phyloP scores from a whole-genome alignment of 2,797 vertebrate species.

The Phalloptychus januarius region DNA sequence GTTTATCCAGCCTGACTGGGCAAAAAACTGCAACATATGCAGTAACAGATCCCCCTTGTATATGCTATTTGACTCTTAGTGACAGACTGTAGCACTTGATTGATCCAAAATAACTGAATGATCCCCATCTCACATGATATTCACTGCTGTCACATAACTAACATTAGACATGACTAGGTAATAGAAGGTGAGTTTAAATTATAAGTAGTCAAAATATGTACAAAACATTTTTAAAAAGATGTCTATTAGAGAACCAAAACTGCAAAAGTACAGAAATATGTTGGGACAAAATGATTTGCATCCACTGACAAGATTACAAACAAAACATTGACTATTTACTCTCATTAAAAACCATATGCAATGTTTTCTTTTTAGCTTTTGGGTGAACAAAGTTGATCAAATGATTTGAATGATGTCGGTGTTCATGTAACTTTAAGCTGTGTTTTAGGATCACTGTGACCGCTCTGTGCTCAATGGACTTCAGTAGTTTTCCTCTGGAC shows the following conservation, averaged over 20 bases:
- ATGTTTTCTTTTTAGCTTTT: neutral
- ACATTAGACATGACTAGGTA: neutral
- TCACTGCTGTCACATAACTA: neutral
- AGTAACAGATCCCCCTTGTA: neutral
- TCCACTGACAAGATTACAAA: neutral
- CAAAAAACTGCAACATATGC: neutral
- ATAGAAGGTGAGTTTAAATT: neutral
- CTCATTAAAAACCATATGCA: neutral
- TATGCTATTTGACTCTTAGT: neutral
- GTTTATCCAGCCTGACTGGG: neutral
- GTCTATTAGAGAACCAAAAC: neutral
- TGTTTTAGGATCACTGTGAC: constrained; percentile 90
- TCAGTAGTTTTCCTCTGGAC: constrained; percentile 93
- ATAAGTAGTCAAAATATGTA: neutral
- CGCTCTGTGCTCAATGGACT: constrained; percentile 93
- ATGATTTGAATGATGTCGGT: constrained; percentile 8
- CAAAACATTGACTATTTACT: neutral
- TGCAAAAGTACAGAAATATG: neutral
- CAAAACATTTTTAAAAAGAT: neutral
- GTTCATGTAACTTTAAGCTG: constrained; percentile 43
- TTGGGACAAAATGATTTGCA: neutral
- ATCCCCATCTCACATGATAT: neutral
- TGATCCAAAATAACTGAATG: neutral
- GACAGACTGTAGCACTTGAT: neutral
- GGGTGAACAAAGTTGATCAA: neutral